Evolutionary conservation across 2,797 vertebrate species (phyloP).

Genomic region (Phalloptychus januarius): DNA sequence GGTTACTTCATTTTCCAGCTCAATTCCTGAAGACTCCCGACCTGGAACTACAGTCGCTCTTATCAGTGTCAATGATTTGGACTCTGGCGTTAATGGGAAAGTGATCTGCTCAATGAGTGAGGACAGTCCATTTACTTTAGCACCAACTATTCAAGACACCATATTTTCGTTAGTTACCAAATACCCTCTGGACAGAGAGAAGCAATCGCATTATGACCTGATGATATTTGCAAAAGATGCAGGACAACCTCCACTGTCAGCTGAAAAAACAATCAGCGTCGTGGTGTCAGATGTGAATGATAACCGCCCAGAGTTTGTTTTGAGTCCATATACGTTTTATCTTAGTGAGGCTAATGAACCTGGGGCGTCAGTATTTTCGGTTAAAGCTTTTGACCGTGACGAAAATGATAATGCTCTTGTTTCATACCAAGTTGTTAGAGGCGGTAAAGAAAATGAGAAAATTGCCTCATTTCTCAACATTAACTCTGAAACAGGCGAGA

Average conservation of each 20-base stretch:
- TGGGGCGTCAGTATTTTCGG: conserved; percentile 54
- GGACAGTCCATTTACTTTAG: conserved; percentile 66
- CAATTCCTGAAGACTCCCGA: conserved; percentile 77
- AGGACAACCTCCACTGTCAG: conserved; percentile 61
- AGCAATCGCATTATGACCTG: conserved; percentile 53
- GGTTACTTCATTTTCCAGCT: conserved; percentile 74
- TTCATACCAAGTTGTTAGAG: conserved; percentile 36
- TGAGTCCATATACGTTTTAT: conserved; percentile 80
- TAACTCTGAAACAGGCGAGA: conserved; percentile 42
- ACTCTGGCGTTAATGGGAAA: conserved; percentile 80
- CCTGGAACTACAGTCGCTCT: conserved; percentile 82
- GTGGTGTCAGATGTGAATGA: conserved; percentile 73
- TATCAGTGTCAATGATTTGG: conserved; percentile 79
- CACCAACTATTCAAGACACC: conserved; percentile 62
- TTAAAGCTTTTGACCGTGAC: conserved; percentile 52
- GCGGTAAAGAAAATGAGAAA: conserved; percentile 2
- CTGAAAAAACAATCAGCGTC: conserved; percentile 62
- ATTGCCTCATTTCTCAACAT: conserved; percentile 55
- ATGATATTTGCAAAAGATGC: conserved; percentile 64
- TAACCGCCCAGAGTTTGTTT: conserved; percentile 69
- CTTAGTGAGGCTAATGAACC: conserved; percentile 80
- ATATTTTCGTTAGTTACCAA: conserved; percentile 70
- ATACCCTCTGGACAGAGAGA: conserved; percentile 73
- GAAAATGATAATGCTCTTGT: conserved; percentile 43
- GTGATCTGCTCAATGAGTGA: conserved; percentile 63